Conservation (phyloP, 2,888 invertebrate species). For the Eupithecia subumbrata region DNA sequence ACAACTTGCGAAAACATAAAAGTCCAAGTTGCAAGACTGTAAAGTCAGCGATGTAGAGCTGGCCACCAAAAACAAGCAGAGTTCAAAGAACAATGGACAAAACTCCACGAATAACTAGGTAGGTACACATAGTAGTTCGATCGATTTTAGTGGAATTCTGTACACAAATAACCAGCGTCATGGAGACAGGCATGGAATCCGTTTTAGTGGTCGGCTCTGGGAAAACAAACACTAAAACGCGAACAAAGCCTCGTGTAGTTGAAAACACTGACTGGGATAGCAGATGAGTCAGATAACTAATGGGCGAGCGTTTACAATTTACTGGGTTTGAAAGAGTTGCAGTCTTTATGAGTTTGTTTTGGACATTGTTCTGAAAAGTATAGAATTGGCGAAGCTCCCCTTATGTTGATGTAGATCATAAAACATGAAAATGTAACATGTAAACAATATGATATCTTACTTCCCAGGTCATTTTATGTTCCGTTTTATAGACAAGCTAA, state of each 20-base stretch:
- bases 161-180: constrained; percentile 19
- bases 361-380: background rate
- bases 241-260: background rate
- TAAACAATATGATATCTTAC: background rate
- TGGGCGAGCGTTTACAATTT: background rate
- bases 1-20: constrained; percentile 3
- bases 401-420: background rate
- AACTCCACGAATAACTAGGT: background rate
- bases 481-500: background rate
- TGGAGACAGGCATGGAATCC: constrained; percentile 9
- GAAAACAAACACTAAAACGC: constrained; percentile 12
- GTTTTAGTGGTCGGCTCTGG: constrained; percentile 15
- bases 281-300: background rate
- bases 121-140: background rate
- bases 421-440: background rate
- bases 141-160: constrained; percentile 13
- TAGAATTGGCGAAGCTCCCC: background rate
- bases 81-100: background rate
- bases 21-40: constrained; percentile 1
- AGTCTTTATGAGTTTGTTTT: background rate
- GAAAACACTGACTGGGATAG: background rate
- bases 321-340: background rate
- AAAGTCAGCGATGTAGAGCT: constrained; percentile 4
- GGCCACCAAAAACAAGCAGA: background rate
- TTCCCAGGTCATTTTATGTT: too few relatives aligned